These are phyloP conservation scores for Hozukius guyotensis DNA, from an alignment of 2,797 vertebrate genomes.

Conservation along the genomic window DNA sequence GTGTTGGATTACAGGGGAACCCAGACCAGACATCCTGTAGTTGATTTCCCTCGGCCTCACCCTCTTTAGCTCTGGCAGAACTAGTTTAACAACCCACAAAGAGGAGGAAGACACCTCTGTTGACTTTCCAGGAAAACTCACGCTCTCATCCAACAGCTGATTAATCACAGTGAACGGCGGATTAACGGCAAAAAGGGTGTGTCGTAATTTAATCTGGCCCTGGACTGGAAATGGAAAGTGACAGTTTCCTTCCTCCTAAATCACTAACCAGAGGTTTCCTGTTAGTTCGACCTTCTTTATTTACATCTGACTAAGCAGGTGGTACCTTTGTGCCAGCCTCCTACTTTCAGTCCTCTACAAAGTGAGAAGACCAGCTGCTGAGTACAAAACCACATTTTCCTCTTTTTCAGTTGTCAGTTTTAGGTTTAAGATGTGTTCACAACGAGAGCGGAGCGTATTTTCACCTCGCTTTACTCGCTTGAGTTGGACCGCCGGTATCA, in stretches of 20 bases:
- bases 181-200: neutral
- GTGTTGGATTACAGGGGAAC: conserved; percentile 49
- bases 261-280: neutral
- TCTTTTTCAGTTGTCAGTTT: no score
- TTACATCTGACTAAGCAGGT: neutral
- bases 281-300: neutral
- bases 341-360: neutral
- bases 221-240: neutral
- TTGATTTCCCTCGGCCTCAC: neutral
- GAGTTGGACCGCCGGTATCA: no score
- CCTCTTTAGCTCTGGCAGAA: conserved; percentile 29
- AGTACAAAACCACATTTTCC: neutral
- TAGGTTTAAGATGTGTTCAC: no score
- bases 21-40: conserved; percentile 17
- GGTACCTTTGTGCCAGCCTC: neutral
- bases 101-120: neutral
- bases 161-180: neutral
- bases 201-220: neutral
- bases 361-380: neutral
- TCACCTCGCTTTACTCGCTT: no score
- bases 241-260: neutral
- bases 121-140: neutral
- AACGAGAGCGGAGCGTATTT: no score
- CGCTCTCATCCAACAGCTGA: neutral
- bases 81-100: conserved; percentile 32